Percentiles rank a stretch among this genome's conserved stretches.
Conservation (phyloP, 2,888 invertebrate species). For the Apamea sordens region DNA sequence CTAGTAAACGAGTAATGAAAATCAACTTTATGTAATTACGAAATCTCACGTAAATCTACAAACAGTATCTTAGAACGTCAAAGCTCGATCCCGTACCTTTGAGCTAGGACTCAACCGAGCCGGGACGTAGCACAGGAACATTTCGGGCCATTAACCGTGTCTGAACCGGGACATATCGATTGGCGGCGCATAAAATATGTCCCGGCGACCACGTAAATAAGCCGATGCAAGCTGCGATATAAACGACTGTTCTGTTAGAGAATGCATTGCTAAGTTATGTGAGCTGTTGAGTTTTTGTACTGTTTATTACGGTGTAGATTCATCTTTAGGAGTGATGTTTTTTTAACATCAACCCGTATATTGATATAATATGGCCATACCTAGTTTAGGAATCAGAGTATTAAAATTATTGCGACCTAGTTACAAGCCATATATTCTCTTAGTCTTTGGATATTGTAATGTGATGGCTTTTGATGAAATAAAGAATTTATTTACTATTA, state of each 20-base stretch:
- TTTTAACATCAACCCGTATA: background rate
- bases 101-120: conserved; percentile 32
- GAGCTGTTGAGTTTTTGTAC: conserved; percentile 14
- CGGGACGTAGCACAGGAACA: conserved; percentile 65
- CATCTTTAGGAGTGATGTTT: background rate
- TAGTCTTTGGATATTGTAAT: too few species aligned
- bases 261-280: conserved; percentile 31
- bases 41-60: conserved; percentile 22
- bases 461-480: too few species aligned
- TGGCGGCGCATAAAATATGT: conserved; percentile 81
- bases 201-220: conserved; percentile 74
- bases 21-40: conserved; percentile 10
- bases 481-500: too few species aligned
- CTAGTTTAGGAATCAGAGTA: too few species aligned
- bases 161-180: conserved; percentile 81
- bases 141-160: conserved; percentile 81
- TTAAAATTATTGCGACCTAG: too few species aligned
- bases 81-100: conserved; percentile 34
- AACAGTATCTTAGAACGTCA: conserved; percentile 29
- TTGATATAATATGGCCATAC: too few species aligned
- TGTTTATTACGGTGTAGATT: background rate
- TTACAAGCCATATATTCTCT: too few species aligned
- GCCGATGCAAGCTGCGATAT: conserved; percentile 56
- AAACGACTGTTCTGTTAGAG: conserved; percentile 46
- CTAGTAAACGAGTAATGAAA: background rate